phyloP scores from a whole-genome alignment of 2,888 invertebrate genomes.

The Drosophila fulvimacula region DNA sequence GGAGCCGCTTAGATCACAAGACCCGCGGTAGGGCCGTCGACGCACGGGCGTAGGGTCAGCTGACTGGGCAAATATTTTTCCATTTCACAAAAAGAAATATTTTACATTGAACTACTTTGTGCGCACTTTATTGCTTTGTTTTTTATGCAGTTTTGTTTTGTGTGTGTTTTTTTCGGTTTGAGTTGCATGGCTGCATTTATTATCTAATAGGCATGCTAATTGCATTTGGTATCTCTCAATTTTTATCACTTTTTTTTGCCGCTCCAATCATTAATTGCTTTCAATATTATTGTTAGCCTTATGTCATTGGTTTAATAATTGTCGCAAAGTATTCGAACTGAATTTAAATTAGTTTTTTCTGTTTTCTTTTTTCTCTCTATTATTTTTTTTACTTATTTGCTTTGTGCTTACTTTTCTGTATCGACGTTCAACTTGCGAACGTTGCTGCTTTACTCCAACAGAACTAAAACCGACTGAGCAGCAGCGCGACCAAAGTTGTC shows the following conservation, averaged over 20 bases:
- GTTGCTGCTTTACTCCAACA: slow-evolving; percentile 73
- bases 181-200: slow-evolving; percentile 53
- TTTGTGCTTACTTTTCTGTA: slow-evolving; percentile 69
- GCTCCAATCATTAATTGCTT: slow-evolving; percentile 19
- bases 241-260: slow-evolving; percentile 52
- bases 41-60: slow-evolving; percentile 63
- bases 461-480: slow-evolving; percentile 76
- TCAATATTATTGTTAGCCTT: slow-evolving; percentile 10
- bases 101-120: slow-evolving; percentile 17
- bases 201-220: slow-evolving; percentile 64
- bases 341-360: slow-evolving; percentile 26
- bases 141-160: slow-evolving; percentile 15
- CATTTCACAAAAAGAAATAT: slow-evolving; percentile 16
- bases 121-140: slow-evolving; percentile 45
- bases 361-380: slow-evolving; percentile 12
- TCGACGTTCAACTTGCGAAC: slow-evolving; percentile 67
- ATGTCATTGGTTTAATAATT: not conserved
- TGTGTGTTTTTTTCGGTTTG: slow-evolving; percentile 2
- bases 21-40: slow-evolving; percentile 36
- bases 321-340: slow-evolving; percentile 9
- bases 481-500: slow-evolving; percentile 45
- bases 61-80: slow-evolving; percentile 59
- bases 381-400: slow-evolving; percentile 37
- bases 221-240: slow-evolving; percentile 24
- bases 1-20: slow-evolving; percentile 62